Base-by-base conservation (phyloP, 2,113 vertebrate genomes). In the Tachuris rubrigastra region DNA sequence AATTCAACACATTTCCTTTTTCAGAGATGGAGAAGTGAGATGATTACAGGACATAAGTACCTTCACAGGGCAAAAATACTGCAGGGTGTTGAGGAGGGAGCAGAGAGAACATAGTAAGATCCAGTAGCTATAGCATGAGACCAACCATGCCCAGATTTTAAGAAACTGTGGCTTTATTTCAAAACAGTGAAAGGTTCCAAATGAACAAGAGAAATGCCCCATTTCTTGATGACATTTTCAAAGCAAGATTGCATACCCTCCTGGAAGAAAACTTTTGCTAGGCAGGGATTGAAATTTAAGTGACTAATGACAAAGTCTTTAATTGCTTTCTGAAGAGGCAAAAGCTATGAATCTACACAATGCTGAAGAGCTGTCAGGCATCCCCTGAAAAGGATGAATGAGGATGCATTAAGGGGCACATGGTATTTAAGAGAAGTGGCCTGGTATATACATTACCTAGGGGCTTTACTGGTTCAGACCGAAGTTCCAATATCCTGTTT, bases 81-180 rank as follows among this genome's bases (percentile, higher is more conserved):
- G 6, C 73, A 50, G 33, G 18, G 28, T 12, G 8, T 22, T 37
- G n/a, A 37, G 37, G 18, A 85, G 16, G 14, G 10, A 74, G 19
- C 18, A 66, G 1, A 50, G 39, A 85, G 47, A 74, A 74, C 5
- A 21, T 14, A n/a, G 0, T 4, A 66, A 68, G 41, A 85, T 46
- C n/a, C 33, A 63, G 19, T 1, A 56, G 47, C 23, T 58, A 35
- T 39, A 74, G 53, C 5, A 6, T 0, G 0, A 82, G 30, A 76
- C 23, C 33, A 87, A 12, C 14, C 11, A 49, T 1, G 16, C 3
- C 19, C 1, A 4, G 20, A 76, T 82, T 81, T 83, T 20, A 80
- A 79, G 44, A 93, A 81, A 89, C 5, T 11, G 24, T 75, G 50
- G 22, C 22, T 25, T 80, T 58, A 85, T 24, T 89, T 72, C 1